These are phyloP conservation scores for Potamarius usumacintae DNA, from an alignment of 2,113 vertebrate species.

Conservation along the genomic window DNA sequence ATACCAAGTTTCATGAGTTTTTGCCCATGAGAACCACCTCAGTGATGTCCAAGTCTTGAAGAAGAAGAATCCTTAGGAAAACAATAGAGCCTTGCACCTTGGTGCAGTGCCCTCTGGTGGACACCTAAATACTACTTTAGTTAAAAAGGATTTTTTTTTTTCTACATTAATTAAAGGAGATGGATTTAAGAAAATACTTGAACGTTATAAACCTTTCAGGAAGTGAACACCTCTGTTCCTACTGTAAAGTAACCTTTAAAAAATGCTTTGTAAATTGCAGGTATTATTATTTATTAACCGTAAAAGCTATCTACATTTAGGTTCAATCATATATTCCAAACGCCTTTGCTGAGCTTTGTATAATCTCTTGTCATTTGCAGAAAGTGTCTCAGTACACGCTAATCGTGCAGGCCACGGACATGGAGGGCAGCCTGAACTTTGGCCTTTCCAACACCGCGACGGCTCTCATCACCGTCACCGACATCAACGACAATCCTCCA, in stretches of 20 bases:
- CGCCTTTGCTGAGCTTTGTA: not conserved
- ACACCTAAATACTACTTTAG: not conserved
- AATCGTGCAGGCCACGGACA: slow-evolving; percentile 94
- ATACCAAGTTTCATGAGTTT: too few species aligned
- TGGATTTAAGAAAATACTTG: not conserved
- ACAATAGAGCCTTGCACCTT: too few species aligned
- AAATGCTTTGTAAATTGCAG: not conserved
- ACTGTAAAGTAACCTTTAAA: not conserved
- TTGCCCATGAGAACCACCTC: too few species aligned
- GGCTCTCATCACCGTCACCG: slow-evolving; percentile 87
- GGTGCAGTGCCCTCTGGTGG: too few species aligned
- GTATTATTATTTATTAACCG: not conserved
- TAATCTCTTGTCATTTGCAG: slow-evolving; percentile 65
- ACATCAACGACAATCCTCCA: slow-evolving; percentile 95
- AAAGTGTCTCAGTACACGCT: slow-evolving; percentile 96
- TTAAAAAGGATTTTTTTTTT: not conserved
- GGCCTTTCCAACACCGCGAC: slow-evolving; percentile 97
- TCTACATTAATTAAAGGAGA: not conserved
- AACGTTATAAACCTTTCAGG: not conserved
- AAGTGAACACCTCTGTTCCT: not conserved
- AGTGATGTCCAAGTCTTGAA: too few species aligned
- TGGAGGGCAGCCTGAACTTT: slow-evolving; percentile 96
- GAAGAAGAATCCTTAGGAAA: too few species aligned
- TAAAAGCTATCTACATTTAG: not conserved
- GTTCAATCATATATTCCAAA: not conserved